Evolutionary conservation across 2,113 vertebrate genomes (phyloP).

Genomic region (Osmerus mordax): DNA sequence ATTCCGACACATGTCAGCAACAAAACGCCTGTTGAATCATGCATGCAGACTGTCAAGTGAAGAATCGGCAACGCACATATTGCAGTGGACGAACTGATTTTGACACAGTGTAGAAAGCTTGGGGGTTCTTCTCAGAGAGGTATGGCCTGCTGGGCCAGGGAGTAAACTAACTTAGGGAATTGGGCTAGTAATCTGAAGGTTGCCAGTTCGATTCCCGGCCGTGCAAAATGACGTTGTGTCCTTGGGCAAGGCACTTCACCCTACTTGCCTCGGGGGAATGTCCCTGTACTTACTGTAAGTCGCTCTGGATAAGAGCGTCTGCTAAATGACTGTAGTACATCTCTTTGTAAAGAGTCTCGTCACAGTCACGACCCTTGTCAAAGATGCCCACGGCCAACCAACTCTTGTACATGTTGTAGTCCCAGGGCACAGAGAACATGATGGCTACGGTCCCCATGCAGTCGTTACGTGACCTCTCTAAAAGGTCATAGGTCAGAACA

Average conservation of each 20-base stretch:
- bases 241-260: too few species aligned
- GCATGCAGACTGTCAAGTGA: slow-evolving; percentile 17
- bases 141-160: slow-evolving; percentile 25
- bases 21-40: slow-evolving; percentile 42
- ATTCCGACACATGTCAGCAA: slow-evolving; percentile 47
- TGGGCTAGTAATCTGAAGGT: too few species aligned
- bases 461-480: slow-evolving; percentile 49
- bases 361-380: slow-evolving; percentile 49
- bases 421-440: slow-evolving; percentile 72
- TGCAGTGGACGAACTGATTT: slow-evolving; percentile 15
- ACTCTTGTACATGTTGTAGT: slow-evolving; percentile 72
- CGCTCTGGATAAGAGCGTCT: too few species aligned
- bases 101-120: not conserved
- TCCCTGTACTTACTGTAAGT: too few species aligned
- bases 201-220: too few species aligned
- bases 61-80: slow-evolving; percentile 8
- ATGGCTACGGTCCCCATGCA: slow-evolving; percentile 59
- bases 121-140: not conserved
- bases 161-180: slow-evolving; percentile 42
- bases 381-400: slow-evolving; percentile 69
- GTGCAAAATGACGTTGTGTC: too few species aligned
- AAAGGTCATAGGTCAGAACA: slow-evolving; percentile 71
- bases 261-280: too few species aligned
- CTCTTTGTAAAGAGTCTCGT: slow-evolving; percentile 63
- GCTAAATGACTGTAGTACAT: slow-evolving; percentile 58